A percentile compares a stretch with the other conserved stretches of the same genome.
These are phyloP conservation scores for Polypterus senegalus DNA, from an alignment of 2,113 vertebrate genomes.

Conservation along the genomic window DNA sequence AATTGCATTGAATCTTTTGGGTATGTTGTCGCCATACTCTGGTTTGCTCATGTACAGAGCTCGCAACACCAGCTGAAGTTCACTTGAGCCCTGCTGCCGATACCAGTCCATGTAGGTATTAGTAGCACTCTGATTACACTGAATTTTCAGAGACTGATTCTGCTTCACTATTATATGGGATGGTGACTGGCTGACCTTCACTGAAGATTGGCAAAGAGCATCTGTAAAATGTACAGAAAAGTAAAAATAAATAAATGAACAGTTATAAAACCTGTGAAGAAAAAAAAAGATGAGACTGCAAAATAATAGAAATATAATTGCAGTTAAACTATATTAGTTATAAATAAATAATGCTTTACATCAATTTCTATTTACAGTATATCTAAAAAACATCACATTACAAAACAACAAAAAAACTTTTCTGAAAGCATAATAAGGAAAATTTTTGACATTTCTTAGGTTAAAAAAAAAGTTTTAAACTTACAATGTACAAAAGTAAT, in stretches of 20 bases:
- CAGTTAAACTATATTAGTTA: no score
- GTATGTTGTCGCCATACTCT: background rate
- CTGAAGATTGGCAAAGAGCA: background rate
- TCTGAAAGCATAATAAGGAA: no score
- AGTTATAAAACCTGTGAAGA: no score
- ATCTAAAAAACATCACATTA: no score
- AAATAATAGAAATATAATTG: no score
- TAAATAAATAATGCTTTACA: no score
- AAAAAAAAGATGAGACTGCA: no score
- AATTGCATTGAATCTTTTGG: slow-evolving; percentile 8
- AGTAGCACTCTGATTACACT: slow-evolving; percentile 10
- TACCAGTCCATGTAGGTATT: slow-evolving; percentile 13
- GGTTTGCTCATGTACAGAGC: background rate
- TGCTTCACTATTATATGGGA: background rate
- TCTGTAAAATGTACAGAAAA: background rate
- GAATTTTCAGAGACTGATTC: slow-evolving; percentile 2
- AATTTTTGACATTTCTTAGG: no score
- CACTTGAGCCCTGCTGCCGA: slow-evolving; percentile 8
- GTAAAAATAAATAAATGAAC: background rate
- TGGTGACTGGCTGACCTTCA: slow-evolving; percentile 5
- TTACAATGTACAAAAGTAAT: no score
- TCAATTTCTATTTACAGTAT: no score
- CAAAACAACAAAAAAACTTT: no score
- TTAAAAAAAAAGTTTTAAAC: no score
- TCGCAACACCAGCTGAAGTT: slow-evolving; percentile 4